Base-by-base conservation (phyloP, 2,888 invertebrate species). In the Augochlorella aurata region DNA sequence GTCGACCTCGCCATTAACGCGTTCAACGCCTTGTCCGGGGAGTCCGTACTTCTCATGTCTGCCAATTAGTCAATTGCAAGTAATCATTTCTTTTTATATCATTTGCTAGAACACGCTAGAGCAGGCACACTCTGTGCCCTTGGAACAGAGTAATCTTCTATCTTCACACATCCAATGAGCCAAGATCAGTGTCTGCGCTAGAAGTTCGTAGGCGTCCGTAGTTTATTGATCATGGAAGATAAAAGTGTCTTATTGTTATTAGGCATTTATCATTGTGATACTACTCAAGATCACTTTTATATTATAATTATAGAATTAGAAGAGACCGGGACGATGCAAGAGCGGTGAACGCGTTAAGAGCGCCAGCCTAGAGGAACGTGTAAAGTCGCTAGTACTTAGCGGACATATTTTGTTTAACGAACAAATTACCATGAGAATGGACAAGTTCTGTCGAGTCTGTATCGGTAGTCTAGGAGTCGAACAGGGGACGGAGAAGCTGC, bases 351-450 rank as follows among this genome's bases (percentile, higher is more conserved):
- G 74, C 61, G 79, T 81, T 77, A 71, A 67, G 5, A 45, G 65
- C 44, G 61, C 52, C 66, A 54, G 45, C 50, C 49, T 68, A 49
- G 45, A 80, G 52, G 45, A 73, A 68, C 52, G 45, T 75, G 79
- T 79, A 70, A 84, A 79, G 29, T 83, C 75, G 79, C 82, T 82
- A 84, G 71, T 71, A 63, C 66, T 86, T 82, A 77, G 79, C 79
- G 74, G 72, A 76, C 61, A 74, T 75, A 86, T 85, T 79, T 84
- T 85, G 74, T 85, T 85, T 85, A 85, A 81, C 68, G 54, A 86
- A 73, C 68, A 70, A n/a, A 73, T 61, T 65, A 77, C 58, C 45
- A 44, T 70, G 18, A 65, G 49, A 58, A 47, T 38, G 47, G 66
- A 72, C n/a, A 45, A 74, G 38, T 18, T 24, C 69, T 61, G 49